These are phyloP conservation scores for Onychomys arenicola DNA, from an alignment of 2,797 vertebrate species.

Conservation along the genomic window DNA sequence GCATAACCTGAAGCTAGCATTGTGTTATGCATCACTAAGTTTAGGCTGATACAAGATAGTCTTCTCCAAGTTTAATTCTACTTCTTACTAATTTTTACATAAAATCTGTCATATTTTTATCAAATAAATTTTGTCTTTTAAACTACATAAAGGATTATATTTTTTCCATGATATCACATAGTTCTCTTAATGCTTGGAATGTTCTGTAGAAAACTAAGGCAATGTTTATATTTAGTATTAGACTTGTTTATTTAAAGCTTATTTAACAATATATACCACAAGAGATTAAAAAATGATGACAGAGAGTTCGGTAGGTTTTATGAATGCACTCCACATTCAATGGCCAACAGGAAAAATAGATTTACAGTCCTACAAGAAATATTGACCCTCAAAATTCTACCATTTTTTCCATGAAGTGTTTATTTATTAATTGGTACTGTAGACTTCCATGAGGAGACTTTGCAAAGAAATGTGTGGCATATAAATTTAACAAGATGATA, in stretches of 20 bases:
- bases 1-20: background rate
- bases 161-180: background rate
- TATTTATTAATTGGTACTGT: slow-evolving; percentile 50
- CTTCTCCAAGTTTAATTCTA: background rate
- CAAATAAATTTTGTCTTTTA: background rate
- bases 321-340: background rate
- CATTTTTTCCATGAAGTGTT: background rate
- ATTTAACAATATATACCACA: background rate
- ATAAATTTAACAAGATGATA: background rate
- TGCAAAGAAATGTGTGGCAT: slow-evolving; percentile 4
- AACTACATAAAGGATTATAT: background rate
- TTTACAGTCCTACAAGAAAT: slow-evolving; percentile 10
- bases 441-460: background rate
- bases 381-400: background rate
- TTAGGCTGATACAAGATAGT: background rate
- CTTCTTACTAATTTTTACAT: background rate
- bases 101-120: background rate
- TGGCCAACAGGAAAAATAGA: background rate
- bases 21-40: background rate
- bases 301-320: background rate
- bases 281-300: background rate
- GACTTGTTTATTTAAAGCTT: background rate
- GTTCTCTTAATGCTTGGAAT: background rate
- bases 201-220: background rate
- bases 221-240: background rate